Evolutionary conservation across 2,888 invertebrate species (phyloP).

Genomic region (Shargacucullia verbasci): DNA sequence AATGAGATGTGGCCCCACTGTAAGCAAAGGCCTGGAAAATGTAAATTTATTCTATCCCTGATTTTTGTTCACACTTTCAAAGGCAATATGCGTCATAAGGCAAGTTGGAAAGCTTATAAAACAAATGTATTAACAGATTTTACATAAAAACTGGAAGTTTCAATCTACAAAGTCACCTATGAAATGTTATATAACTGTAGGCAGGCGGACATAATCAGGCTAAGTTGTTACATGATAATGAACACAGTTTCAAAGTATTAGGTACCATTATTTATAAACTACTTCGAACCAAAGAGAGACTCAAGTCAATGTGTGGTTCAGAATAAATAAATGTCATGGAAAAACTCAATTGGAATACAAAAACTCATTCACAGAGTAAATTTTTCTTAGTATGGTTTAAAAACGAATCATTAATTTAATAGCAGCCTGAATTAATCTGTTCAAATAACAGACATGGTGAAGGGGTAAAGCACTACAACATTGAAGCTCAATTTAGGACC

Average conservation of each 20-base stretch:
- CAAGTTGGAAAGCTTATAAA: conserved; percentile 21
- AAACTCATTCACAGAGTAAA: neutral
- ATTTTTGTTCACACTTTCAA: conserved; percentile 17
- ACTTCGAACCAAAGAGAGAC: conserved; percentile 28
- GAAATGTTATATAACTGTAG: too few relatives aligned
- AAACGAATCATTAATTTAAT: neutral
- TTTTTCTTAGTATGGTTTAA: neutral
- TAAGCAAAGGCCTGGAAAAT: conserved; percentile 13
- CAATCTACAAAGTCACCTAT: too few relatives aligned
- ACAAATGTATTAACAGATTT: conserved; percentile 19
- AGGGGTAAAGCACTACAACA: conserved; percentile 23
- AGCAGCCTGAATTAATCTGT: neutral
- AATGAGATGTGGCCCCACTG: conserved; percentile 47
- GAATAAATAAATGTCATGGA: conserved; percentile 55
- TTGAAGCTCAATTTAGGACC: conserved; percentile 45
- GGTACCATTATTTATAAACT: conserved; percentile 22
- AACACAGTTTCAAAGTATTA: conserved; percentile 34
- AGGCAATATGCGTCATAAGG: conserved; percentile 9
- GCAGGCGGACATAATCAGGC: too few relatives aligned
- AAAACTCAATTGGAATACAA: conserved; percentile 33
- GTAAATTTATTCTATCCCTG: conserved; percentile 17
- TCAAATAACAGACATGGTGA: conserved; percentile 7
- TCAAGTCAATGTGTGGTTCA: conserved; percentile 24
- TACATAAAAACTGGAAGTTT: too few relatives aligned
- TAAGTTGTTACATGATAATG: conserved; percentile 11